Base-by-base conservation (phyloP, 2,113 vertebrate species). In the Panthera uncia region DNA sequence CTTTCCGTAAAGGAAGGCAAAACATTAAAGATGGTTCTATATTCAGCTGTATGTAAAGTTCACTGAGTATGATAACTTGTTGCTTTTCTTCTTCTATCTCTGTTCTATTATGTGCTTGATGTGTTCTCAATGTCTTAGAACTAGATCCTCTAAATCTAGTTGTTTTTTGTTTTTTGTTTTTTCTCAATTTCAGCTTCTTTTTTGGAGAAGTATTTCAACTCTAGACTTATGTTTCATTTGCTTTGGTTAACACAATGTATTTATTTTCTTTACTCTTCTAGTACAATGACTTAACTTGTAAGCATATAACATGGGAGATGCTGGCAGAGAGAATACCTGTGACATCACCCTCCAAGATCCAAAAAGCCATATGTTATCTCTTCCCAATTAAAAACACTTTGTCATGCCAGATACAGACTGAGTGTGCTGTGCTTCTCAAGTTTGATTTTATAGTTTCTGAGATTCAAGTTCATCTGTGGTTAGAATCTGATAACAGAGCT, bases 241-340 rank as follows among this genome's bases (percentile, higher is more conserved):
- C 10, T 88, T 91, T 89, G 38, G 15, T 66, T 81, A 85, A 48
- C 4, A 61, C 18, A 29, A 52, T 27, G 78, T 55, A 87, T 68
- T 95, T 93, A 66, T 86, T 96, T 98, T 65, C n/a, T 89, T 93
- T 93, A 52, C 7, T 95, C 3, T 13, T 96, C 68, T 45, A 45
- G 29, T 79, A 38, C 21, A 91, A 68, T 89, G 57, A 55, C 31
- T 93, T 52, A 69, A 68, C 61, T 73, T 52, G 45, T n/a, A 41
- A 18, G 23, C 89, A 93, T 79, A 48, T 80, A 95, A 18, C 73
- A 93, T 73, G 25, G 91, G 71, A 91, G 63, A 88, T 82, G 38
- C 78, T 92, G 97, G 83, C 89, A 83, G n/a, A 6, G 23, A 15
- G 5, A 21, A 63, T 6, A 31, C 69, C 71, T 12, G 84, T 97